phyloP scores from a whole-genome alignment of 2,113 vertebrate species.

The Colossoma macropomum region DNA sequence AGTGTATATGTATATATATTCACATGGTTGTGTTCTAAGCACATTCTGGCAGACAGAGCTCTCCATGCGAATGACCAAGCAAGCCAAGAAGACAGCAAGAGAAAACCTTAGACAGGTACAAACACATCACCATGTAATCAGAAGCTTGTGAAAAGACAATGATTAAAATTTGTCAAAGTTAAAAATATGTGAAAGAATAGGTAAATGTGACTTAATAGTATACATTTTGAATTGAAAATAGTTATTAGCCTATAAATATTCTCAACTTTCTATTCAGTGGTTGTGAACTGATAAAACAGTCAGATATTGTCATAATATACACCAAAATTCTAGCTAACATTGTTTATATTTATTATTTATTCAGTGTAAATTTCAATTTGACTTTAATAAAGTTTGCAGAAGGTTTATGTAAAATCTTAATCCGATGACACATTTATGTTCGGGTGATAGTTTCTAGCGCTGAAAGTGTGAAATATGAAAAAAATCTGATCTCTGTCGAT shows the following conservation, averaged over 20 bases:
- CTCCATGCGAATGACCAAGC: slow-evolving; percentile 14
- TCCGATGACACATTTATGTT: background rate
- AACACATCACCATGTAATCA: background rate
- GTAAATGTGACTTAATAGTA: background rate
- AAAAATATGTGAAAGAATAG: background rate
- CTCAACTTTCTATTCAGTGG: too few species aligned
- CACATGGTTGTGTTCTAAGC: background rate
- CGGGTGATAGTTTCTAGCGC: background rate
- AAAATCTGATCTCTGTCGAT: background rate
- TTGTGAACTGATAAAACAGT: too few species aligned
- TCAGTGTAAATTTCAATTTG: background rate
- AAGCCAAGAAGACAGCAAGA: background rate
- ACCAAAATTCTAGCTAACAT: too few species aligned
- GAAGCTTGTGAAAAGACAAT: background rate
- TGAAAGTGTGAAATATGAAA: background rate
- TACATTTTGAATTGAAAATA: too few species aligned
- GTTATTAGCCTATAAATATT: too few species aligned
- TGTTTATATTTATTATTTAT: too few species aligned
- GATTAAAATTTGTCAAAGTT: background rate
- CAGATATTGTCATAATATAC: too few species aligned
- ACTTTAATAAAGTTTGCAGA: too few species aligned
- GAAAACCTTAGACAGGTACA: slow-evolving; percentile 32
- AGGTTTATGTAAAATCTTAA: background rate
- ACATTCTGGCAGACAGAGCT: background rate
- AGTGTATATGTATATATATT: slow-evolving; percentile 37